Percentiles rank a stretch among this genome's conserved stretches.
phyloP scores from a whole-genome alignment of 2,797 vertebrate genomes.

The Odontamblyopus lacepedii region DNA sequence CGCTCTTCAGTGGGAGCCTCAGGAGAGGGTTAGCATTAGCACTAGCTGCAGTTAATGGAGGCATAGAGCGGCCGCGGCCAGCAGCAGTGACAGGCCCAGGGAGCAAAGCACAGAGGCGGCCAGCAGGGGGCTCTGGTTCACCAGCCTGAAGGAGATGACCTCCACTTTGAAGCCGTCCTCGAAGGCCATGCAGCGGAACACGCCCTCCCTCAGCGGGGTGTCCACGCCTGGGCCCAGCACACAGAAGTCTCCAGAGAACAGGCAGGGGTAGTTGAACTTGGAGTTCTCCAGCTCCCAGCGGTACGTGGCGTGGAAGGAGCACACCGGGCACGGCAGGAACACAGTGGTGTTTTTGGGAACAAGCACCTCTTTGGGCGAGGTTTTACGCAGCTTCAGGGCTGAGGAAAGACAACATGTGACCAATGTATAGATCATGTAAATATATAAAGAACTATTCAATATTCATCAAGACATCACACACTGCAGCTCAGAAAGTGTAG shows the following conservation, averaged over 20 bases:
- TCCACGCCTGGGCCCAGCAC: constrained; percentile 74
- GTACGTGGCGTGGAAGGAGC: constrained; percentile 82
- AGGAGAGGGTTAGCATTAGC: constrained; percentile 64
- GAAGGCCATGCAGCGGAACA: constrained; percentile 82
- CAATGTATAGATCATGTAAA: neutral
- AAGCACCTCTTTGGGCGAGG: constrained; percentile 74
- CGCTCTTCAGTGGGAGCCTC: constrained; percentile 57
- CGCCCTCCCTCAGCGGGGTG: constrained; percentile 76
- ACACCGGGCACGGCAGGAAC: constrained; percentile 81
- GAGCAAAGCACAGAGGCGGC: constrained; percentile 69
- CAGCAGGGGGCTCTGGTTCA: constrained; percentile 65
- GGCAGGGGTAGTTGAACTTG: constrained; percentile 77
- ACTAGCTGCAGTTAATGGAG: constrained; percentile 76
- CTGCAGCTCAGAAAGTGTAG: neutral
- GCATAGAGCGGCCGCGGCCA: constrained; percentile 71
- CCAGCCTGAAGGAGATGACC: constrained; percentile 80
- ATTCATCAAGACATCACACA: neutral
- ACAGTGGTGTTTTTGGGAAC: constrained; percentile 74
- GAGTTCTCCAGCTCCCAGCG: constrained; percentile 84
- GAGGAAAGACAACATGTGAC: constrained; percentile 13
- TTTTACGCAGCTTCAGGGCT: constrained; percentile 74
- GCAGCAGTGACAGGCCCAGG: constrained; percentile 70
- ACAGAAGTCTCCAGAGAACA: constrained; percentile 81
- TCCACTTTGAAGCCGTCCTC: constrained; percentile 83
- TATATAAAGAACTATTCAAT: neutral